Evolutionary conservation across 1,140 invertebrate genomes (phyloP), one percentile per base, ranked within the genome.

Genomic region (Drosophila parabipectinata): DNA sequence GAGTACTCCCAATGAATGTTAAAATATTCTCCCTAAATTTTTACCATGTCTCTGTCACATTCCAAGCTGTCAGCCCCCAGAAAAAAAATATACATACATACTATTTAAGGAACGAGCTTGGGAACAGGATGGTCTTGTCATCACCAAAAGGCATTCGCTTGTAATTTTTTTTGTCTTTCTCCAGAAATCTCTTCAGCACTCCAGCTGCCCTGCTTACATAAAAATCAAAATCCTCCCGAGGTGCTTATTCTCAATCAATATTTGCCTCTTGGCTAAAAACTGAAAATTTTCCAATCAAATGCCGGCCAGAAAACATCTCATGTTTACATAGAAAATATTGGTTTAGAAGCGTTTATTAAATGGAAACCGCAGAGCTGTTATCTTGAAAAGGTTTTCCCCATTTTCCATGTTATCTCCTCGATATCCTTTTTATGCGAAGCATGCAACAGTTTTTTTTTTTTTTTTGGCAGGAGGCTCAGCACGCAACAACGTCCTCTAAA

Each of bases 251-350:
- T 37, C 41, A 60, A 67, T 69, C 50, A 79, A 47, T 47, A 64
- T 69, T 77, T 66, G 55, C 47, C 60, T 30, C 18, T 34, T 41
- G 32, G 68, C 47, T n/a, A 74, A 62, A 74, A 55, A 63, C 32
- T 10, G 12, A 37, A 37, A 37, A 59, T 52, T 63, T 62, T 79
- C 55, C 77, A 63, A 69, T 79, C 53, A 74, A 24, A 61, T 57
- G 8, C 8, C 10, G 18, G 48, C 48, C 26, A 15, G 37, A 34
- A 41, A 28, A 41, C 18, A 21, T 32, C 59, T 10, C 9, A 50
- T 60, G 72, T 73, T 78, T 62, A 61, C 55, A 54, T 30, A 26
- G 54, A n/a, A 82, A 77, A 74, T 64, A 77, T 82, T 68, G 34
- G 51, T 56, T 55, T 59, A 32, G 28, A 59, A 60, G 53, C 39